phyloP scores from a whole-genome alignment of 2,113 vertebrate species.

The Phycodurus eques region DNA sequence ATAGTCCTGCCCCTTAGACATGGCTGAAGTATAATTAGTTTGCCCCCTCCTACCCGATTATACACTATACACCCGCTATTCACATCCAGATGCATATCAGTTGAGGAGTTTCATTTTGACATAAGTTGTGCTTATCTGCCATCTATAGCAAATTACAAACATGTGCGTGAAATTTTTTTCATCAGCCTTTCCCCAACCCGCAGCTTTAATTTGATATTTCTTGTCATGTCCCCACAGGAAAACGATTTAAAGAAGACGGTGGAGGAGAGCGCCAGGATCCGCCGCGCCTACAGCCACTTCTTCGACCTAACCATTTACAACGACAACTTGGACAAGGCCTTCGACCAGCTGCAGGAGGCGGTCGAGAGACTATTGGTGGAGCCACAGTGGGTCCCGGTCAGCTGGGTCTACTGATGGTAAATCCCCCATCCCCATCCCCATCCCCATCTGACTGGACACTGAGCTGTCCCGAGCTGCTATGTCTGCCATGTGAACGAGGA shows the following conservation, averaged over 20 bases:
- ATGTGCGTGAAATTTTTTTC: no score
- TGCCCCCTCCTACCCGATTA: no score
- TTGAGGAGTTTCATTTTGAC: no score
- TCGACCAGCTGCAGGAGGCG: slow-evolving; percentile 87
- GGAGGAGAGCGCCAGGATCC: slow-evolving; percentile 93
- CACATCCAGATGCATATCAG: no score
- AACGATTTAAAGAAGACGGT: slow-evolving; percentile 96
- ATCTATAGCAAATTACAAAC: no score
- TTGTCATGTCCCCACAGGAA: slow-evolving; percentile 73
- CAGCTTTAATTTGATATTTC: background rate
- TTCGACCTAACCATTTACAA: slow-evolving; percentile 95
- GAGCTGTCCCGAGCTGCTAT: slow-evolving; percentile 20
- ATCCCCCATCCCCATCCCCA: background rate
- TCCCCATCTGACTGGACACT: slow-evolving; percentile 17
- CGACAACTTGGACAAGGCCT: slow-evolving; percentile 97
- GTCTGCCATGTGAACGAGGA: slow-evolving; percentile 16
- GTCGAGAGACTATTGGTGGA: slow-evolving; percentile 85
- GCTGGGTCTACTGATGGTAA: slow-evolving; percentile 90
- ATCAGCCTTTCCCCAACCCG: no score
- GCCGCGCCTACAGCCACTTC: slow-evolving; percentile 93
- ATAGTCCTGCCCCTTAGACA: no score
- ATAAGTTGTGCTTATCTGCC: no score
- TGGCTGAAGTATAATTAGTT: no score
- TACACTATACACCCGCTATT: no score
- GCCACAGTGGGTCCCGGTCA: slow-evolving; percentile 96